A percentile compares a stretch with the other conserved stretches of the same genome.
Evolutionary conservation across 1,140 invertebrate species (phyloP).

Genomic region (Drosophila bocki): DNA sequence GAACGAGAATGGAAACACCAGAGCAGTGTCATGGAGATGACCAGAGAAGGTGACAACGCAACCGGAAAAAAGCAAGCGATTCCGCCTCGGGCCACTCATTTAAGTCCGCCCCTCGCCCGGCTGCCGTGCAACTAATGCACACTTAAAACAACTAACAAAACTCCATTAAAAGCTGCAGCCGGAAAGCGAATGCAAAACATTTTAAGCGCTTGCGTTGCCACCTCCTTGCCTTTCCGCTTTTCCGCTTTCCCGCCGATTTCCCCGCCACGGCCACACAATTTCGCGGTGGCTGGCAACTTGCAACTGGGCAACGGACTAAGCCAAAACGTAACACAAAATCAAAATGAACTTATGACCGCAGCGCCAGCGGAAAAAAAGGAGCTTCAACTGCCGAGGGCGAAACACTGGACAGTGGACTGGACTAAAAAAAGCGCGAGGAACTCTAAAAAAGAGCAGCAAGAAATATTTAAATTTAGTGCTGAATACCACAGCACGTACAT

Average conservation of each 20-base stretch:
- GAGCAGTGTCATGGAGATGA: conserved; percentile 43
- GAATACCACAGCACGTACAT: conserved; percentile 83
- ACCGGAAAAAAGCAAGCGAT: conserved; percentile 21
- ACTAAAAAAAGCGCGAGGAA: conserved; percentile 29
- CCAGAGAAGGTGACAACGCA: conserved; percentile 49
- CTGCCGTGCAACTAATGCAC: conserved; percentile 68
- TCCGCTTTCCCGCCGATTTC: neutral
- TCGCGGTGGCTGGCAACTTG: conserved; percentile 54
- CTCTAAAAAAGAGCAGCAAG: conserved; percentile 40
- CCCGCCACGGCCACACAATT: conserved; percentile 34
- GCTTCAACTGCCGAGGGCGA: conserved; percentile 40
- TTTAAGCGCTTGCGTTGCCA: conserved; percentile 77
- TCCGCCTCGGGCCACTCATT: conserved; percentile 52
- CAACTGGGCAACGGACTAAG: conserved; percentile 69
- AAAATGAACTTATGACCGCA: conserved; percentile 83
- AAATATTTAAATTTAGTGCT: conserved; percentile 83
- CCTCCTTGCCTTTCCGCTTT: conserved; percentile 10
- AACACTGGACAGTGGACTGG: conserved; percentile 19
- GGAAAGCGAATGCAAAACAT: conserved; percentile 75
- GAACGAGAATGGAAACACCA: conserved; percentile 22
- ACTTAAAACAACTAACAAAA: conserved; percentile 81
- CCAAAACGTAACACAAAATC: conserved; percentile 83
- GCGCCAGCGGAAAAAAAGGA: conserved; percentile 46
- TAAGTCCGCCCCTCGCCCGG: conserved; percentile 24
- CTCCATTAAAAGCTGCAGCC: conserved; percentile 79